Evolutionary conservation across 2,888 invertebrate species (phyloP), one percentile per base, ranked within the genome.

Genomic region (Eurois occulta): DNA sequence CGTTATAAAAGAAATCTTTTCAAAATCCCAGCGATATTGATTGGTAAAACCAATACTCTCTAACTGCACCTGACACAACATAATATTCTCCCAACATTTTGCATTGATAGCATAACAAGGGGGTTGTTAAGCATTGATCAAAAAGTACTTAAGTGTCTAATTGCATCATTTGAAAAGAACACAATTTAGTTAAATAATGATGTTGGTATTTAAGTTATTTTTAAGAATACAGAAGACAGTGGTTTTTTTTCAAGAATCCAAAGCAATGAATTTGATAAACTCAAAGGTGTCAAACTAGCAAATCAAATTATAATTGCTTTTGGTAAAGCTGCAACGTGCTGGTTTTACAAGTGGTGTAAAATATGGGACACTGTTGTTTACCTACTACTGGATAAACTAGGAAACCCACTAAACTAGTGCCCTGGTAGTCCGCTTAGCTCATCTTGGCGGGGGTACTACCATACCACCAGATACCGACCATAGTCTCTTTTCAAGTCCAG

Each of bases 1-100:
- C 24, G 18, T n/a, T 32, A 41, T n/a, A 73, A 70, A 41, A 41
- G 2, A 41, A 38, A 28, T 48, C 10, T 28, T 58, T 21, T 10
- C 1, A 32, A 35, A 48, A 38, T 18, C 24, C 10, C 13, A n/a
- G 5, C 5, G 3, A 55, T 28, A 55, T 43, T 55, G 52, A 68
- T 55, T 79, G 32, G 18, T 38, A 68, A 32, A 38, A 60, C 46
- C 60, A 18, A 41, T 8, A n/a, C 52, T 64, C 55, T 38, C 55
- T 18, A n/a, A 18, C 41, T 11, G 43, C 79, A 79, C 62, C 76
- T 79, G 79, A 55, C 67, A 67, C n/a, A 81, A 81, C 67, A 67
- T 32, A 13, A 21, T 43, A 55, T 46, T 60, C 32, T 81, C 62
- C 35, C 58, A 67, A 55, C 28, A 75, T 52, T 81, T 81, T 62